Evolutionary conservation across 2,888 invertebrate genomes (phyloP), one percentile per base, ranked within the genome.

Genomic region (Crepidodera aurea): DNA sequence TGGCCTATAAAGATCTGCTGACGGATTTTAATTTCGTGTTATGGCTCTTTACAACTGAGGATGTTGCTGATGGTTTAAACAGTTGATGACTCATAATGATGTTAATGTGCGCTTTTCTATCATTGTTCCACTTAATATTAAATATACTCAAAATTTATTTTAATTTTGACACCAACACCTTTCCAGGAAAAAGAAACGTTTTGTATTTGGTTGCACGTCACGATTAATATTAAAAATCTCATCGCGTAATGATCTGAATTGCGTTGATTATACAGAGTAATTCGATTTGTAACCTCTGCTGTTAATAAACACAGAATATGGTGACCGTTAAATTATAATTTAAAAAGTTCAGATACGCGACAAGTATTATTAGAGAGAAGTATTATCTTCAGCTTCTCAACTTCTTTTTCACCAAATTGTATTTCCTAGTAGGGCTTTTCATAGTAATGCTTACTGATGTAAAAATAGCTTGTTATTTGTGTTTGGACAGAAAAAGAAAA

Each of bases 31-130:
- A 3, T 18, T 55, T 27, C 32, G 8, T 46, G 34, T 37, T 46
- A 13, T 32, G 16, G n/a, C 5, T 39, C 25, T 58, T 48, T 27
- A 53, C 29, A 63, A 59, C 34, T 55, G 59, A 62, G 59, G 63
- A 62, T 60, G 64, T 60, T 56, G 63, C 55, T 60, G 50, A 64
- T 64, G 50, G 48, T 51, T 57, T 64, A 60, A 64, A 64, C 40
- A 29, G 50, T 34, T 59, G 53, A 58, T 64, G 64, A 64, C 18
- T 64, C 64, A 64, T 48, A 51, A 57, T 48, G 46, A 40, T 19
- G 51, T 18, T 55, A 56, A 40, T 58, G 19, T 37, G 57, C 60
- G 42, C 27, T 53, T 44, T 51, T 60, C 48, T 59, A 32, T 55
- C 54, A 44, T 51, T 40, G 37, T 46, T 42, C 44, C 51, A 29